Evolutionary conservation across 2,888 invertebrate species (phyloP).

Genomic region (Augiades crinisus): DNA sequence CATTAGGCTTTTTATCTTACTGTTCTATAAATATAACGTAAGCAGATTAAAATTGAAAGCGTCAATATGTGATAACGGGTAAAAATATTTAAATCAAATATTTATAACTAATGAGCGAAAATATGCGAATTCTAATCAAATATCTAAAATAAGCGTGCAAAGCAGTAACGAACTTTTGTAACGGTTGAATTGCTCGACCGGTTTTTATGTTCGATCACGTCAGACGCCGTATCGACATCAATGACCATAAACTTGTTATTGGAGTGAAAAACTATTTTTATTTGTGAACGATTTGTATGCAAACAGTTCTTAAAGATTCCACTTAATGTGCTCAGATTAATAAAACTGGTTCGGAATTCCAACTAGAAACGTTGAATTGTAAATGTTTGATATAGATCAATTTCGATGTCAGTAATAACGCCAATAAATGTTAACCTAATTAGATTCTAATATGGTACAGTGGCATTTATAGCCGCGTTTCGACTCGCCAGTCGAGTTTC

Average conservation of each 20-base stretch:
- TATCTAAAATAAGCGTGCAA: slow-evolving; percentile 48
- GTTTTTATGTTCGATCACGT: slow-evolving; percentile 44
- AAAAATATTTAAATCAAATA: neutral
- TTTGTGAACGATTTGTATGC: slow-evolving; percentile 10
- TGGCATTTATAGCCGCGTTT: neutral
- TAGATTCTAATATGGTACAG: neutral
- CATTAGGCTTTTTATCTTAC: too few relatives aligned
- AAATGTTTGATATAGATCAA: slow-evolving; percentile 1
- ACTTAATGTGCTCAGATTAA: slow-evolving; percentile 1
- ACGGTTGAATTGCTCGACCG: slow-evolving; percentile 56
- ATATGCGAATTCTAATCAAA: slow-evolving; percentile 42
- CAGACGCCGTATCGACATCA: slow-evolving; percentile 39
- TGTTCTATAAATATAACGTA: too few relatives aligned
- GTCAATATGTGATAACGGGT: neutral
- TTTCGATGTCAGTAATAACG: slow-evolving; percentile 1
- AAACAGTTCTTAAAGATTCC: slow-evolving; percentile 16
- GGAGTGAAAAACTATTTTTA: slow-evolving; percentile 38
- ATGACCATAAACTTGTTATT: slow-evolving; percentile 46
- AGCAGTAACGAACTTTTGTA: slow-evolving; percentile 56
- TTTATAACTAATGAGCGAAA: neutral
- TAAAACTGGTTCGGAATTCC: slow-evolving; percentile 5
- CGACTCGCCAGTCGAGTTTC: neutral
- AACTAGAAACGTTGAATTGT: slow-evolving; percentile 1
- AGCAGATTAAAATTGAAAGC: neutral
- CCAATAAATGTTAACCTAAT: slow-evolving; percentile 5